Base-by-base conservation (phyloP, 2,888 invertebrate genomes). In the Acanthacorydalis orientalis region DNA sequence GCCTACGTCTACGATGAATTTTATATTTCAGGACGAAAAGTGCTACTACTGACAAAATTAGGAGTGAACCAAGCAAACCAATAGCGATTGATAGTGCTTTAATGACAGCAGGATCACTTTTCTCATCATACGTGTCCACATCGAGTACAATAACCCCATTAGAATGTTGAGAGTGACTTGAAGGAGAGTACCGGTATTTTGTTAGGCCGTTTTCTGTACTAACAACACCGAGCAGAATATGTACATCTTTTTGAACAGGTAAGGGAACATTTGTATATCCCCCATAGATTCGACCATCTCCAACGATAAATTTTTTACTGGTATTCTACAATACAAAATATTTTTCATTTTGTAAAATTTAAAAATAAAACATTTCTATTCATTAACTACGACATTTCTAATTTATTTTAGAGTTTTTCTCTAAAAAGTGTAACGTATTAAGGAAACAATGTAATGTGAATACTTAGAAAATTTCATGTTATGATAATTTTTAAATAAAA, bases 261-360 rank as follows among this genome's bases (percentile, higher is more conserved):
- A 92, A 62, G 0, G 85, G 84, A 2, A 77, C 80, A 68, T 92
- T 92, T 53, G 73, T 77, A 59, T 78, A 89, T 0, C 76, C 77
- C 51, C 83, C 83, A 59, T 89, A 85, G 4, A 67, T 73, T 51
- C 69, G 70, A 9, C 75, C 75, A 64, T 91, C 83, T 6, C 92
- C 92, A 41, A 92, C 77, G 1, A 73, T 68, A 63, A 92, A 92
- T 46, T 73, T 71, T 54, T 74, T 70, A 40, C 75, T 66, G 9
- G 78, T 72, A 51, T 77, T 74, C 61, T 69, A 54, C 37, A 57
- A 57, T 31, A 49, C 50, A 23, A 23, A 23, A n/a, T n/a, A n/a
- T n/a, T n/a, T n/a, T n/a, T n/a, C n/a, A n/a, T n/a, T n/a, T n/a
- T n/a, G n/a, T n/a, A n/a, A n/a, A n/a, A n/a, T n/a, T n/a, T n/a